Base-by-base conservation (phyloP, 2,797 vertebrate genomes). In the Rhinogobio ventralis region DNA sequence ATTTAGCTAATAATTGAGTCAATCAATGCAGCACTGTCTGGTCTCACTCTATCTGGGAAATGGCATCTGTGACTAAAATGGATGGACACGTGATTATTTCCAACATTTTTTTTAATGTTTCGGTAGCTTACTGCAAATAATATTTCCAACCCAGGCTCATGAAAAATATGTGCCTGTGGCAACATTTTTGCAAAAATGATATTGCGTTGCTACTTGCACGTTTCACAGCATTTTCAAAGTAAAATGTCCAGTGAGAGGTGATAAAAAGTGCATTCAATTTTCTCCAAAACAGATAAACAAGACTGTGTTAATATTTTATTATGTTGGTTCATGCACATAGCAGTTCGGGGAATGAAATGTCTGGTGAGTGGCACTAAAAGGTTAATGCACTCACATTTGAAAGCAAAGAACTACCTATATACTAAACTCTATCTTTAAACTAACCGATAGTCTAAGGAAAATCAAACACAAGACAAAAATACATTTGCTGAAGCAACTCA, bases 381-480 rank as follows among this genome's bases (percentile, higher is more conserved):
- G n/a, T 62, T 45, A 45, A 71, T 71, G 39, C 25, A 62, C 68
- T 71, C 39, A 42, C n/a, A 72, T 73, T 49, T 53, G 28, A 51
- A 74, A 33, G 20, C 1, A 53, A 53, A 2, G 1, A 3, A 14
- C 60, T 25, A 62, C 13, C 60, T 62, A 7, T 62, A 7, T 2
- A 15, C 25, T 25, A 55, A 55, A 49, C 9, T 51, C 9, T 7
- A 51, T 30, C 28, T 7, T 51, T 30, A 73, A 73, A 17, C 46
- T 3, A 74, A 53, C 46, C 6, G n/a, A 71, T 14, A 14, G 2
- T 3, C 2, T 69, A n/a, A n/a, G n/a, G 45, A 25, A 46, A 46
- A 60, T 11, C n/a, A 66, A 66, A 33, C 3, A 10, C 10, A 11
- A 68, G 8, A 39, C 39, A 23, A 23, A 68, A 42, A 46, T 19